Evolutionary conservation across 2,797 vertebrate genomes (phyloP).

Genomic region (Orientallactaga sibirica): DNA sequence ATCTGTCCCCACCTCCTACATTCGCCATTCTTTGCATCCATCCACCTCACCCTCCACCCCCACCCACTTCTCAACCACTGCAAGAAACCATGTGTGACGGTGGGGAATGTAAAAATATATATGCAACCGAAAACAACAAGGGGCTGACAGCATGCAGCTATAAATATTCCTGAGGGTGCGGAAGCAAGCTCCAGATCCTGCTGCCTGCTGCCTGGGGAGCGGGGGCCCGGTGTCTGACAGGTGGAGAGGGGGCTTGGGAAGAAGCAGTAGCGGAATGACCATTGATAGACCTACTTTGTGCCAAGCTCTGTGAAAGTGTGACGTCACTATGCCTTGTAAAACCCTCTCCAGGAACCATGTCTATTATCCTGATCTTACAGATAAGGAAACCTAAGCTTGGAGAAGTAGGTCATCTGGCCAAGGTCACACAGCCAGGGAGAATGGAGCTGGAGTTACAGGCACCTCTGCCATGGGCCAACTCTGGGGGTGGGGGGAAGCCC

Average conservation of each 20-base stretch:
- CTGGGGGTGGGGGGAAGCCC: background rate
- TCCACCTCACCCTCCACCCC: conserved; percentile 57
- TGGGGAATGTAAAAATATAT: conserved; percentile 83
- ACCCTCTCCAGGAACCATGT: background rate
- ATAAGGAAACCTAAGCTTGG: background rate
- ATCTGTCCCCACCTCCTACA: conserved; percentile 68
- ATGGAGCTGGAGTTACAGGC: background rate
- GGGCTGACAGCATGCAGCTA: conserved; percentile 80
- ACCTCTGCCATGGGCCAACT: background rate
- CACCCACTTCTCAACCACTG: conserved; percentile 56
- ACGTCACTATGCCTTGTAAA: background rate
- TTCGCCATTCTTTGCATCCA: conserved; percentile 51
- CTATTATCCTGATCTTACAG: background rate
- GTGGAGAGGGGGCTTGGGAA: background rate
- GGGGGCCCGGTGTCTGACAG: background rate
- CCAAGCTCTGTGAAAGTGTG: background rate
- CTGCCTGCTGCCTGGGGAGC: conserved; percentile 72
- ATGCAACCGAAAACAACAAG: conserved; percentile 76
- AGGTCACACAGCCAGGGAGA: background rate
- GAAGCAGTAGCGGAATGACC: background rate
- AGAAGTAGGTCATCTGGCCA: background rate
- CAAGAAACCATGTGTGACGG: conserved; percentile 78
- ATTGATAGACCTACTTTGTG: conserved; percentile 5
- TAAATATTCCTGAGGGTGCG: conserved; percentile 76
- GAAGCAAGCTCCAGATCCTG: conserved; percentile 23